Base-by-base conservation (phyloP, 35 echinoderm and acorn worm species). In the Anneissia japonica region DNA sequence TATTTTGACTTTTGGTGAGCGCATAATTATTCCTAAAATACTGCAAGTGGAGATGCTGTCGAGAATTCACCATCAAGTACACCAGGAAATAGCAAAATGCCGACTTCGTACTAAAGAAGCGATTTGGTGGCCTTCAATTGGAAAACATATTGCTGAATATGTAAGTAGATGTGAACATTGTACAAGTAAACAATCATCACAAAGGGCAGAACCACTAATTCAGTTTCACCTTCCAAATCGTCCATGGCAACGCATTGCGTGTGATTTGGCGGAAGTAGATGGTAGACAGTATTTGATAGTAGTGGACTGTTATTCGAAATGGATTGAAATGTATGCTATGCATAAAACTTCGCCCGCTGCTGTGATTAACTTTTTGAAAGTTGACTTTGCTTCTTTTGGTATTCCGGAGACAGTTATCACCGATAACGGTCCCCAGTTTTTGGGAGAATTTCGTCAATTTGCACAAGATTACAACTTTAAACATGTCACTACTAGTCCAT, bases 371-470 rank as follows among this genome's bases (percentile, higher is more conserved):
- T 85, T 31, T 72, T 51, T 85, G 43, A 85, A 84, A 29, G 30
- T 35, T 73, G 72, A 19, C 39, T 84, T 72, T 84, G 82, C 82
- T 9, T 46, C 41, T 23, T 33, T 6, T 36, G 46, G 83, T 32
- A 35, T 84, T 72, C 32, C 37, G 7, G 77, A 80, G 12, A 36
- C 37, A 34, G 82, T 73, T 11, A n/a, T 84, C 30, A 72, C 46
- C 7, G 82, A 84, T 35, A 84, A 72, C 2, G 30, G 82, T 72
- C 81, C 81, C 5, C 73, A 75, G 73, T 84, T 46, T 74, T 45
- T 40, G 26, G 33, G 30, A 28, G 89, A 91, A 19, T 86, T 91
- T 76, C 74, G 72, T 33, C 55, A 81, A 35, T 91, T 91, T 76
- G 76, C 77, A 37, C 39, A 74, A 34, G 34, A 37, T 19, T 87